phyloP scores from a whole-genome alignment of 2,113 vertebrate species.

The Numida meleagris region DNA sequence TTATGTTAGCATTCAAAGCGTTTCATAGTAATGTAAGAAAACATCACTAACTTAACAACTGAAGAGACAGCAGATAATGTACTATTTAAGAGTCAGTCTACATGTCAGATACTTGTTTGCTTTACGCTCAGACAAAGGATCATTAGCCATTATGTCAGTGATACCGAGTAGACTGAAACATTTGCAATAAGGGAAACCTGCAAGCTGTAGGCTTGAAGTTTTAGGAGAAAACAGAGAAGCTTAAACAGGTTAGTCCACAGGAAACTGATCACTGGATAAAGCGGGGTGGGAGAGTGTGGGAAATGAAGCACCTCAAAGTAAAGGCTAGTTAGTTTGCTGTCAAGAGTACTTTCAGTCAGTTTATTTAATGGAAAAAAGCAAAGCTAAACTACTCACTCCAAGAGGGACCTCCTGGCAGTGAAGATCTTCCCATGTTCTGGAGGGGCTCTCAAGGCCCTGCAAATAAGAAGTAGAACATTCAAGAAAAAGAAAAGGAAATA shows the following conservation, averaged over 20 bases:
- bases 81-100: background rate
- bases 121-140: background rate
- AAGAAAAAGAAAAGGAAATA: background rate
- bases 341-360: background rate
- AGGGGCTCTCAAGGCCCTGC: slow-evolving; percentile 82
- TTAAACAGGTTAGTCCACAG: background rate
- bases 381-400: slow-evolving; percentile 87
- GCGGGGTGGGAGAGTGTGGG: too few relatives aligned
- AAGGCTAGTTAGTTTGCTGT: background rate
- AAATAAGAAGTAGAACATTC: background rate
- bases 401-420: slow-evolving; percentile 86
- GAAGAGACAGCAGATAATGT: background rate
- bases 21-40: background rate
- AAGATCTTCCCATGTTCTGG: slow-evolving; percentile 91
- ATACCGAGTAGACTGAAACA: background rate
- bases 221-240: background rate
- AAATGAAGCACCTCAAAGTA: background rate
- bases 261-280: background rate
- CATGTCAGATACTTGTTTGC: background rate
- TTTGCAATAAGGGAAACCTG: background rate
- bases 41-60: background rate
- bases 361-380: background rate
- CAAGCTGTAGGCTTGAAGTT: background rate
- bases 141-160: background rate
- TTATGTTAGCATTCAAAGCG: background rate